A percentile compares a stretch with the other conserved stretches of the same genome.
These are phyloP conservation scores for Mythimna lalbum DNA, from an alignment of 2,888 invertebrate species.

Conservation along the genomic window DNA sequence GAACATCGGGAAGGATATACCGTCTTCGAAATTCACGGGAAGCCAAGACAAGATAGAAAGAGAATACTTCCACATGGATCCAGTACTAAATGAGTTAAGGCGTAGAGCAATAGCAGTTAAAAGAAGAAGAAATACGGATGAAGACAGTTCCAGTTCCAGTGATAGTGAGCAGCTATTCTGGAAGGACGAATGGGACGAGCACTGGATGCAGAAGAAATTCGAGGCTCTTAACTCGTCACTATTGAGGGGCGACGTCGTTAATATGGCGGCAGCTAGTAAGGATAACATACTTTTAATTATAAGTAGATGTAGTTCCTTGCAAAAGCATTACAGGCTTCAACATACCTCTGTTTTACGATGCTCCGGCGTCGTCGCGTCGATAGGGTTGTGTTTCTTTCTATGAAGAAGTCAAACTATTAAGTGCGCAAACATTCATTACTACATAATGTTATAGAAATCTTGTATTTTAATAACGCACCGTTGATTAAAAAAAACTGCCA, in stretches of 20 bases:
- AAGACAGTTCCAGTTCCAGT: background rate
- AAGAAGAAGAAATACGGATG: background rate
- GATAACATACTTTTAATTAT: conserved; percentile 22
- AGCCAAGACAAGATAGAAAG: conserved; percentile 15
- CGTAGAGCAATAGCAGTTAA: conserved; percentile 30
- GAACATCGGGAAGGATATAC: conserved; percentile 28
- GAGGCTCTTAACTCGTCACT: conserved; percentile 74
- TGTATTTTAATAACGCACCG: no score
- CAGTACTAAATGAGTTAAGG: conserved; percentile 71
- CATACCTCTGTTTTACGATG: no score
- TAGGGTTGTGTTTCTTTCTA: no score
- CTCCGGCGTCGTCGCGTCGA: no score
- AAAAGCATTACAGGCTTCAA: no score
- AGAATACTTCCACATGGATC: conserved; percentile 69
- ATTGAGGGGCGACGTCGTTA: conserved; percentile 75
- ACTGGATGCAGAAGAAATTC: conserved; percentile 74
- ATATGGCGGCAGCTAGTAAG: conserved; percentile 84
- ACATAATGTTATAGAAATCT: no score
- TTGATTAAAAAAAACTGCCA: no score
- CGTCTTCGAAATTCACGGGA: conserved; percentile 14
- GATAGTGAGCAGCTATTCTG: conserved; percentile 63
- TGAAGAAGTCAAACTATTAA: no score
- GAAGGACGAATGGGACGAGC: conserved; percentile 70
- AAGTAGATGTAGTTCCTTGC: no score
- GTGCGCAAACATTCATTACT: no score